Evolutionary conservation across 2,888 invertebrate genomes (phyloP).

Genomic region (Eupithecia insigniata): DNA sequence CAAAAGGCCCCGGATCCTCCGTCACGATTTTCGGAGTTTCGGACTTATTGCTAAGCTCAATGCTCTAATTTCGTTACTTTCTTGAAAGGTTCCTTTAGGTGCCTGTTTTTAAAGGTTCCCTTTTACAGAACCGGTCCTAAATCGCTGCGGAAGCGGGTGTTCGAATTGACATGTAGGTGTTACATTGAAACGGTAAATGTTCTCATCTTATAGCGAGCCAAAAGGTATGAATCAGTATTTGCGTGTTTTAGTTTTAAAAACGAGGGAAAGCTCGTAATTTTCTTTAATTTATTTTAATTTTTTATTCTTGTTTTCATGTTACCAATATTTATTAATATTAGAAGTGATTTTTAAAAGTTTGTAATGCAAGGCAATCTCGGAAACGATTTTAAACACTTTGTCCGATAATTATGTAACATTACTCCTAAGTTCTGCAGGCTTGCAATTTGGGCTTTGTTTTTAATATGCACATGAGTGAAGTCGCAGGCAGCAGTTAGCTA

Average conservation of each 20-base stretch:
- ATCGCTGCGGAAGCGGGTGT: not conserved
- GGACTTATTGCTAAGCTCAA: too few species aligned
- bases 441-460: too few species aligned
- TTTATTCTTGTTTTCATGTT: not conserved
- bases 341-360: not conserved
- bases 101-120: not conserved
- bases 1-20: too few species aligned
- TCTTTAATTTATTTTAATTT: not conserved
- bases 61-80: not conserved
- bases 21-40: too few species aligned
- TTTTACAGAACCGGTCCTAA: not conserved
- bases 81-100: too few species aligned
- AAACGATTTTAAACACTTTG: not conserved
- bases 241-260: not conserved
- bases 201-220: not conserved
- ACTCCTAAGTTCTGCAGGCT: too few species aligned
- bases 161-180: constrained; percentile 2
- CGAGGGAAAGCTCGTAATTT: not conserved
- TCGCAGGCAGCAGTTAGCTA: not conserved
- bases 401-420: not conserved
- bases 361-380: not conserved
- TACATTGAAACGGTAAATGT: not conserved
- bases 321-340: not conserved
- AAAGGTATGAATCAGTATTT: constrained; percentile 12
- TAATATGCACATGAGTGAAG: not conserved